A percentile compares a stretch with the other conserved stretches of the same genome.
These are phyloP conservation scores for Trisateles emortualis DNA, from an alignment of 2,888 invertebrate species.

Conservation along the genomic window DNA sequence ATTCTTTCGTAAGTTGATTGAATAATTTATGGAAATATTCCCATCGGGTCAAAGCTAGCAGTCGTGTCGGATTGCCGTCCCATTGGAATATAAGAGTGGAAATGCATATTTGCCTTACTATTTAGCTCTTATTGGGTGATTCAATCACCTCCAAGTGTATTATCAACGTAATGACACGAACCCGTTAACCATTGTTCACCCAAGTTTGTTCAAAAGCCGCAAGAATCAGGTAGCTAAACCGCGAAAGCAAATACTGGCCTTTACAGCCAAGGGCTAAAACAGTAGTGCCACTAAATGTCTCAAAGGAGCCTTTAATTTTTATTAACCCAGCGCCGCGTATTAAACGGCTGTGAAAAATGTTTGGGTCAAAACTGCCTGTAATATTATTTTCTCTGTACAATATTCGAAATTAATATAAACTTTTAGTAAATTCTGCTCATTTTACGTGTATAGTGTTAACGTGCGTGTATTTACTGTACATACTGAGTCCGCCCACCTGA, in stretches of 20 bases:
- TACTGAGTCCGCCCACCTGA: too few relatives aligned
- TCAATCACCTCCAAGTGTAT: conserved; percentile 19
- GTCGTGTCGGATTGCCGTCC: too few relatives aligned
- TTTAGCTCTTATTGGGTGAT: conserved; percentile 15
- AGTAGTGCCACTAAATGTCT: conserved; percentile 58
- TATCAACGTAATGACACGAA: conserved; percentile 31
- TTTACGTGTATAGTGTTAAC: too few relatives aligned
- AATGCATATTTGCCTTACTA: background rate
- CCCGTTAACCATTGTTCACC: conserved; percentile 24
- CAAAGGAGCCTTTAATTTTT: conserved; percentile 62
- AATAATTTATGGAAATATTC: too few relatives aligned
- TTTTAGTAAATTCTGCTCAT: too few relatives aligned
- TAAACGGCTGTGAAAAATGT: conserved; percentile 45
- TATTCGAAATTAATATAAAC: background rate
- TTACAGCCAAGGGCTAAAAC: conserved; percentile 41
- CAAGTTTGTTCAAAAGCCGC: conserved; percentile 39
- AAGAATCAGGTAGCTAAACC: conserved; percentile 37
- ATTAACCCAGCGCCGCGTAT: conserved; percentile 54
- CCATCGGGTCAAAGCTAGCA: too few relatives aligned
- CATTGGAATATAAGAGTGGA: too few relatives aligned
- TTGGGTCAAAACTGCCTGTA: conserved; percentile 17
- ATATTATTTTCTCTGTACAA: conserved; percentile 16
- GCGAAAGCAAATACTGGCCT: conserved; percentile 45
- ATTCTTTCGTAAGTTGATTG: background rate
- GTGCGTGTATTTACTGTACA: too few relatives aligned